Percentiles rank a stretch among this genome's conserved stretches.
Conservation (phyloP, 2,113 vertebrate species). For the Podilymbus podiceps region DNA sequence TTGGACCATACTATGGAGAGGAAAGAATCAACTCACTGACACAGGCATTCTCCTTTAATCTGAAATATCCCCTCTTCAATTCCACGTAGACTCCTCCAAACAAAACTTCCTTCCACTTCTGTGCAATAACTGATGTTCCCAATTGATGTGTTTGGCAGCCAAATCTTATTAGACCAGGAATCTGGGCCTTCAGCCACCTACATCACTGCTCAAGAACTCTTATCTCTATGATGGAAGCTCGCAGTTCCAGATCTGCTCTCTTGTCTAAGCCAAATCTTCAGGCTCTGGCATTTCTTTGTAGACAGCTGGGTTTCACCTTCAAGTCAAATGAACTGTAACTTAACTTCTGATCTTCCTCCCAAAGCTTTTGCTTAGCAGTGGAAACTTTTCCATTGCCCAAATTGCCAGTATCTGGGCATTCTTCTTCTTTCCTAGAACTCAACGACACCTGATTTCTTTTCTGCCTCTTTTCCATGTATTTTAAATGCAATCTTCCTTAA, state of each 20-base stretch:
- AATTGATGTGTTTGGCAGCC: background rate
- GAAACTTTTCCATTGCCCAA: background rate
- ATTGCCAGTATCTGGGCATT: background rate
- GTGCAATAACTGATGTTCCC: background rate
- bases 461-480: background rate
- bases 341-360: background rate
- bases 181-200: background rate
- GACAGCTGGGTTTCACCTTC: background rate
- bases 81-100: background rate
- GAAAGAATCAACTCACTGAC: background rate
- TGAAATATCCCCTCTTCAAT: background rate
- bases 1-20: background rate
- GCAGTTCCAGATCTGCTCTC: background rate
- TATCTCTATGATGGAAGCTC: background rate
- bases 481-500: background rate
- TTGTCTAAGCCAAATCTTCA: background rate
- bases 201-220: background rate
- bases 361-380: background rate
- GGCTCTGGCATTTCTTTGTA: background rate
- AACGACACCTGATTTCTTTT: background rate
- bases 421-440: background rate
- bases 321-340: background rate
- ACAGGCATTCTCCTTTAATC: background rate
- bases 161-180: background rate
- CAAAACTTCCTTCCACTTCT: background rate